Evolutionary conservation across 2,888 invertebrate genomes (phyloP).

Genomic region (Eristalis pertinax): DNA sequence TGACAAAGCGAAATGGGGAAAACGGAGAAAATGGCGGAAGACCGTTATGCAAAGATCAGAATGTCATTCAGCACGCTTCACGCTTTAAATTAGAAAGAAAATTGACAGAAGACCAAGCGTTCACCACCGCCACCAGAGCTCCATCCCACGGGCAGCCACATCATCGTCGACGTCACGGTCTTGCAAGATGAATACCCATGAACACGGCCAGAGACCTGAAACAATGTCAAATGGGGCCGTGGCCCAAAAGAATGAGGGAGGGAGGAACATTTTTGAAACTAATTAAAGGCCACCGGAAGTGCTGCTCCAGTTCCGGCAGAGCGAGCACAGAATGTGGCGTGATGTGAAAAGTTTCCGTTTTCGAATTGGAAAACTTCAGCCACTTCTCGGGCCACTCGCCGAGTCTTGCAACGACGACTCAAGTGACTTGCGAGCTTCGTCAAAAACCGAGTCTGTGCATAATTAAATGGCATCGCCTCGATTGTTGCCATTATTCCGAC

Average conservation of each 20-base stretch:
- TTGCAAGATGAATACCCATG: not conserved
- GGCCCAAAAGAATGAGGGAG: slow-evolving; percentile 14
- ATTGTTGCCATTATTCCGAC: slow-evolving; percentile 40
- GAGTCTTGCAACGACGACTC: slow-evolving; percentile 8
- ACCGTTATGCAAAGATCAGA: not conserved
- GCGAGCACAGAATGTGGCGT: not conserved
- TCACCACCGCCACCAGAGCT: not conserved
- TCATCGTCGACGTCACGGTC: not conserved
- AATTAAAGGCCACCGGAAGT: slow-evolving; percentile 64
- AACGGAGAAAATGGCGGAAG: not conserved
- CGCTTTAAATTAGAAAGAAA: slow-evolving; percentile 10
- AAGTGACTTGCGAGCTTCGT: slow-evolving; percentile 28
- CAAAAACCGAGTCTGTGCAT: slow-evolving; percentile 34
- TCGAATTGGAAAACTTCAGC: slow-evolving; percentile 55
- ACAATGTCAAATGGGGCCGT: slow-evolving; percentile 54
- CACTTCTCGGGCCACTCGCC: not conserved
- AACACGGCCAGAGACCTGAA: slow-evolving; percentile 1
- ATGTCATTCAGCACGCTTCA: slow-evolving; percentile 9
- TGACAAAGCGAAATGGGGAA: not conserved
- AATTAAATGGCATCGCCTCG: slow-evolving; percentile 53
- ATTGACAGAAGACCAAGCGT: slow-evolving; percentile 19
- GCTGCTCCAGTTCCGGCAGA: slow-evolving; percentile 40
- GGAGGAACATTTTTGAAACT: slow-evolving; percentile 53
- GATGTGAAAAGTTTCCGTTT: slow-evolving; percentile 51
- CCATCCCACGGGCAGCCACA: not conserved